These are phyloP conservation scores for Myiotriccus ornatus DNA, from an alignment of 2,797 vertebrate species.

Conservation along the genomic window DNA sequence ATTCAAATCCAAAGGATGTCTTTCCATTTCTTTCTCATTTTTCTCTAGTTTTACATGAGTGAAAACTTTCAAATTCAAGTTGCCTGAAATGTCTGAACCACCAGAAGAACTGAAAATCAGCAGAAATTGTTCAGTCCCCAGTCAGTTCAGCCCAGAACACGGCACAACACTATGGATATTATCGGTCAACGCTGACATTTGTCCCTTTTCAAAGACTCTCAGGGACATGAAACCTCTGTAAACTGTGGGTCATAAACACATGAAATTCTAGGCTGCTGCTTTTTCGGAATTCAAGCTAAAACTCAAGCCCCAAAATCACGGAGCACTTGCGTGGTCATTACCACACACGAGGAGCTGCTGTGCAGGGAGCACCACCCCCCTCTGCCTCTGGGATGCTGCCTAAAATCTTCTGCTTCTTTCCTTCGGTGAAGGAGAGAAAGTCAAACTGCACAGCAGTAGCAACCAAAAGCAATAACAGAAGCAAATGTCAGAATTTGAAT, in stretches of 20 bases:
- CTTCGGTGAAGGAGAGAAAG: not conserved
- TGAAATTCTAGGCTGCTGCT: not conserved
- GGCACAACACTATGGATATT: accelerated
- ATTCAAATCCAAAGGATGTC: not conserved
- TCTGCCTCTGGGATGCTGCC: not conserved
- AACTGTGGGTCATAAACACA: not conserved
- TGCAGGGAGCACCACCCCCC: not conserved
- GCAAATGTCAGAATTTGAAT: conserved; percentile 34
- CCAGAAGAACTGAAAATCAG: not conserved
- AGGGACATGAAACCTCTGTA: not conserved
- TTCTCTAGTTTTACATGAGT: not conserved
- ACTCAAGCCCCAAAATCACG: not conserved
- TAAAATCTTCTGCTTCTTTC: not conserved
- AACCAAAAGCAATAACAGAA: not conserved
- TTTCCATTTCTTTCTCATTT: not conserved
- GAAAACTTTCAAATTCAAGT: not conserved
- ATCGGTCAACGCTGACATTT: accelerated
- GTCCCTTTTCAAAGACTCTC: not conserved
- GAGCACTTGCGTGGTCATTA: not conserved
- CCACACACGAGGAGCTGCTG: not conserved
- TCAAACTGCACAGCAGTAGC: not conserved
- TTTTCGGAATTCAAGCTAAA: not conserved
- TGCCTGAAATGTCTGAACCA: not conserved
- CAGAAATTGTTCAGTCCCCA: not conserved
- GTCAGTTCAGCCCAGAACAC: not conserved